Evolutionary conservation across 2,888 invertebrate species (phyloP).

Genomic region (Eremobia ochroleuca): DNA sequence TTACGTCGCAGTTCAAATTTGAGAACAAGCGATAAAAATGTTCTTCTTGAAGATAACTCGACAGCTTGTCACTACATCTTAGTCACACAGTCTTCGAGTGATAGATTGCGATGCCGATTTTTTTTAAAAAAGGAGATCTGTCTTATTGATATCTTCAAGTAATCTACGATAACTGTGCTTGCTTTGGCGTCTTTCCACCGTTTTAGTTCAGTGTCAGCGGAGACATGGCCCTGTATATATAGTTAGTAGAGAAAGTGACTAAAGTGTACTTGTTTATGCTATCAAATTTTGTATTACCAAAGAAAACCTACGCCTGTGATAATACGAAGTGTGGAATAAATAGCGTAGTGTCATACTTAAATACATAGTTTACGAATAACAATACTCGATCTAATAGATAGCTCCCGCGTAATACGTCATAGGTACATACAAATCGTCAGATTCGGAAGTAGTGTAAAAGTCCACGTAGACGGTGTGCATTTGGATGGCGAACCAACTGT

Average conservation of each 20-base stretch:
- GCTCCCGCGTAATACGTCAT: too few species aligned
- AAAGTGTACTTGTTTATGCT: neutral
- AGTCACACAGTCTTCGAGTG: conserved; percentile 43
- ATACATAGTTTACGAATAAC: neutral
- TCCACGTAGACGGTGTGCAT: neutral
- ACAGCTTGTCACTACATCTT: conserved; percentile 56
- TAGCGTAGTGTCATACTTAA: neutral
- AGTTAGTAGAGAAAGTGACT: conserved; percentile 49
- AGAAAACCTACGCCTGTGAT: neutral
- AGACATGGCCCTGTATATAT: conserved; percentile 53
- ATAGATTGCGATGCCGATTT: conserved; percentile 49
- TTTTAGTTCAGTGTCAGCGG: conserved; percentile 42
- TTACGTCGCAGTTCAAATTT: conserved; percentile 29
- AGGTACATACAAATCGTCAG: neutral
- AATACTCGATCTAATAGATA: neutral
- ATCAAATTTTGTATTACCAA: neutral
- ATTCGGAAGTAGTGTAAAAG: neutral
- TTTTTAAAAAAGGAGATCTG: conserved; percentile 21
- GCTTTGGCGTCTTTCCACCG: conserved; percentile 12
- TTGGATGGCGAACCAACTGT: neutral
- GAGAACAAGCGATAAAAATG: conserved; percentile 45
- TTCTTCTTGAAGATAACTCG: conserved; percentile 49
- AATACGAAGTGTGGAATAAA: conserved; percentile 5
- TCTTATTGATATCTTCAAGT: conserved; percentile 43
- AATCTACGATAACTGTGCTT: conserved; percentile 51